Evolutionary conservation across 2,888 invertebrate genomes (phyloP), one percentile per base, ranked within the genome.

Genomic region (Silvanus unidentatus): DNA sequence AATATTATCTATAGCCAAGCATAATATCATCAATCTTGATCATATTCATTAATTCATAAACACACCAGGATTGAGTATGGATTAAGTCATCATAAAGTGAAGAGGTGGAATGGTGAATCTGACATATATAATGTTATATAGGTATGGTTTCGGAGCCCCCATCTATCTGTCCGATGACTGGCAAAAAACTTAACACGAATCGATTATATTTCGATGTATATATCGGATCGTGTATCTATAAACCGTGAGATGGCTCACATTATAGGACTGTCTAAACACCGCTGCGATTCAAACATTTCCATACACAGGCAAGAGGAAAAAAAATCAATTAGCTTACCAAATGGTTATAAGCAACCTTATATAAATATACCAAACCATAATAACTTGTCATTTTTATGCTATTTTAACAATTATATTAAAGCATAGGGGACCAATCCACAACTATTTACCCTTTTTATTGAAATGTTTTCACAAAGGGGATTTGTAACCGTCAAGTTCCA

Each of bases 261-360:
- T 66, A 66, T 65, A 58, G 59, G 61, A 55, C 58, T 64, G 64
- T 64, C 65, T 51, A 65, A 65, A 65, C 65, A 65, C 59, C 57
- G 60, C 55, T 57, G 58, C 22, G 58, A 59, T 57, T 54, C 53
- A 54, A 44, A 22, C 8, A 22, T 37, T n/a, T n/a, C n/a, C n/a
- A n/a, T n/a, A n/a, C n/a, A n/a, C n/a, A n/a, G n/a, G n/a, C n/a
- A n/a, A n/a, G n/a, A n/a, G n/a, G n/a, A n/a, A 12, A 49, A 62
- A 66, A 65, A 59, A 59, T 66, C 66, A 66, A 66, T 66, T 66
- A 65, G 60, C 50, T 50, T 53, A 55, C 57, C 50, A 53, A 54
- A 55, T 51, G 39, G 11, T n/a, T n/a, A n/a, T n/a, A n/a, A n/a
- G n/a, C n/a, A n/a, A n/a, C n/a, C n/a, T n/a, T n/a, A n/a, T n/a